Base-by-base conservation (phyloP, 1,140 invertebrate species). In the Drosophila santomea region DNA sequence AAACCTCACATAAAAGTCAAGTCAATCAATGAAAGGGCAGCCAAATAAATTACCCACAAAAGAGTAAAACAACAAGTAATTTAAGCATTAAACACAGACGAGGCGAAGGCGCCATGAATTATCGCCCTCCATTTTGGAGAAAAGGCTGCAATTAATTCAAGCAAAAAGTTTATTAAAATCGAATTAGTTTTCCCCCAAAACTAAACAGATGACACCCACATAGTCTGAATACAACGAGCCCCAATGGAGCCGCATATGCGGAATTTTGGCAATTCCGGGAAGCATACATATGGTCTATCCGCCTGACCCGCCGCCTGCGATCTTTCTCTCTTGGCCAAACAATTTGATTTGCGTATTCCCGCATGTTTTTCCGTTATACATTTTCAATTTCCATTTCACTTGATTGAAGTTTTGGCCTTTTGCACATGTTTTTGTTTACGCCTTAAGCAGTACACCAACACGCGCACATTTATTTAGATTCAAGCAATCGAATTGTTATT, bases 1-100 rank as follows among this genome's bases (percentile, higher is more conserved):
- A 79, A 80, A 76, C 72, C 72, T 44, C 71, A 82, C 74, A 78
- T 67, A 68, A 82, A 74, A 73, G 57, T 82, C 52, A 61, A 48
- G 45, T 73, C 28, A 75, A 76, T 76, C 59, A 78, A 54, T 62
- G 67, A 71, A 78, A 78, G 74, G 74, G 74, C 74, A 78, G 39
- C 52, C 63, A 72, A 62, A 83, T 74, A 79, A 83, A 83, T 78
- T 71, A 71, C 67, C 51, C 64, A 41, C 43, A 20, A 71, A 69
- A 69, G 28, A 57, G 35, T 43, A n/a, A 25, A 39, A 57, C 52
- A 57, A 41, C 35, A 62, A 48, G 67, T 71, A 71, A 71, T 71
- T 71, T 71, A 71, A 71, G 57, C 47, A 51, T 71, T 71, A 71
- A 71, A 71, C 64, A 71, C 35, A 71, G 52, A 69, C 67, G n/a